These are phyloP conservation scores for Anniella stebbinsi DNA, from an alignment of 2,797 vertebrate genomes.

Conservation along the genomic window DNA sequence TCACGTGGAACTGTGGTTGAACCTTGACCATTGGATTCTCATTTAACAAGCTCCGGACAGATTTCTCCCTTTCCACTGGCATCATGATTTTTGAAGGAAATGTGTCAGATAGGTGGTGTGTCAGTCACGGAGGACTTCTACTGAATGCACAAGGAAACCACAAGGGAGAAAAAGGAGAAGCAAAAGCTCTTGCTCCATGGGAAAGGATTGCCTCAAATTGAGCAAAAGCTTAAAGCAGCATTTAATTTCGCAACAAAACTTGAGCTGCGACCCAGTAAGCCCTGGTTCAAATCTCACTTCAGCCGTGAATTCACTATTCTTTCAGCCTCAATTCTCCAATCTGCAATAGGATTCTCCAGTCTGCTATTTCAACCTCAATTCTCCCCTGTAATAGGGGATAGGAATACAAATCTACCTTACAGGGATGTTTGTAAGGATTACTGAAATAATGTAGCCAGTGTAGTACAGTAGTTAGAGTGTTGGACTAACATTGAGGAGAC, in stretches of 20 bases:
- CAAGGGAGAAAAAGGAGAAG: conserved; percentile 33
- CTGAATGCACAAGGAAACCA: conserved; percentile 13
- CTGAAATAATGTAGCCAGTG: too few species aligned
- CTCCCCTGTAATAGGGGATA: neutral
- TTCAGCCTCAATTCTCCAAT: neutral
- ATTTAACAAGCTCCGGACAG: neutral
- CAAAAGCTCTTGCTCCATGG: neutral
- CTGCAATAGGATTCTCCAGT: neutral
- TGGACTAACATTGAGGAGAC: too few species aligned
- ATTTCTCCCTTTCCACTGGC: neutral
- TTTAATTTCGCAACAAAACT: neutral
- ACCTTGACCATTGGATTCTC: neutral
- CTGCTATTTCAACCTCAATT: neutral
- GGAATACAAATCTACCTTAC: neutral
- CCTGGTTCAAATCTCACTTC: neutral
- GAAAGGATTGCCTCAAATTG: conserved; percentile 11
- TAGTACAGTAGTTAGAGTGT: too few species aligned
- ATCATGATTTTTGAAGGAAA: neutral
- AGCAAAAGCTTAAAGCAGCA: conserved; percentile 11
- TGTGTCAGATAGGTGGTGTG: neutral
- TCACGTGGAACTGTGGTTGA: neutral
- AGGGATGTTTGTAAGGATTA: neutral
- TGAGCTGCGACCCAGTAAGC: neutral
- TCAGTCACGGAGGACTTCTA: neutral
- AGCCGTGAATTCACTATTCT: neutral